phyloP scores from a whole-genome alignment of 2,113 vertebrate species.

The Syrmaticus mikado region DNA sequence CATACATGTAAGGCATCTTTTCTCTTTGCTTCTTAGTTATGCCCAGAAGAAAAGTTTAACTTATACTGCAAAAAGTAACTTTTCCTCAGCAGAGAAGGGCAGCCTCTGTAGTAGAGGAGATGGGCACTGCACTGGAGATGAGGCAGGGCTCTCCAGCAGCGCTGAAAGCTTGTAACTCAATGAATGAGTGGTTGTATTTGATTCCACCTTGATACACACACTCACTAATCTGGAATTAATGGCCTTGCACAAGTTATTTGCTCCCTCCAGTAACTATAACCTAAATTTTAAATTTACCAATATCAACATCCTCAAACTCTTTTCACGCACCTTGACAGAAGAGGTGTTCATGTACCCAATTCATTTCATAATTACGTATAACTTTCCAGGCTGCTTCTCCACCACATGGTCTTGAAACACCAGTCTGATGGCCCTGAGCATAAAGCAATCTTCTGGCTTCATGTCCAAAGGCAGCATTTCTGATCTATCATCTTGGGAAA shows the following conservation, averaged over 20 bases:
- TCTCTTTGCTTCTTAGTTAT: not conserved
- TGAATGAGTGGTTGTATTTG: accelerated
- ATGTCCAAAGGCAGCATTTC: not conserved
- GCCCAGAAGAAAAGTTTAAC: not conserved
- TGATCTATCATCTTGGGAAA: not conserved
- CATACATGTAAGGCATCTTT: not conserved
- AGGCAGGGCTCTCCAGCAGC: not conserved
- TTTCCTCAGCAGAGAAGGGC: not conserved
- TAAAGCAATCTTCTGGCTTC: not conserved
- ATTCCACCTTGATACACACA: not conserved
- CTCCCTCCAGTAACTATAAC: not conserved
- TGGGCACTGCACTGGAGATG: not conserved
- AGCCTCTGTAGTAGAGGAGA: not conserved
- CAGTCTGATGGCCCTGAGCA: not conserved
- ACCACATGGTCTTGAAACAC: not conserved
- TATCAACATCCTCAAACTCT: not conserved
- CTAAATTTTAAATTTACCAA: not conserved
- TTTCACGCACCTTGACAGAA: not conserved
- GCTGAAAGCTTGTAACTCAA: not conserved
- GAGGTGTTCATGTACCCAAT: not conserved
- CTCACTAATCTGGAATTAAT: not conserved
- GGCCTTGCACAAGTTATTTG: not conserved
- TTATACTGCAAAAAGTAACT: not conserved
- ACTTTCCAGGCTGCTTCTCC: not conserved
- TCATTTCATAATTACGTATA: not conserved